Evolutionary conservation across 2,888 invertebrate species (phyloP).

Genomic region (Rugalucina vietnamica): DNA sequence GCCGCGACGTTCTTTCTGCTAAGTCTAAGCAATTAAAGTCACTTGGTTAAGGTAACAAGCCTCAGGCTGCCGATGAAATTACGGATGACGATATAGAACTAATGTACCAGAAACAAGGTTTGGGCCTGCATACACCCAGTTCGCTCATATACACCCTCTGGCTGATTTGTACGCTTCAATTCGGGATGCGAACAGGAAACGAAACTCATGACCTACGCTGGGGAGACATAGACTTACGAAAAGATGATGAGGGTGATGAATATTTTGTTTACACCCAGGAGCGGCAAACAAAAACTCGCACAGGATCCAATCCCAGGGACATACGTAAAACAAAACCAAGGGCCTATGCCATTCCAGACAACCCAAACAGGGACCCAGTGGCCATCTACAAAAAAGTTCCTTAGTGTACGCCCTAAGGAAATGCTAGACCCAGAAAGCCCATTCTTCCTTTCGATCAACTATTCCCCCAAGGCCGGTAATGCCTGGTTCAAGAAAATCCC

Average conservation of each 20-base stretch:
- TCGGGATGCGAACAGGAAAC: constrained; percentile 41
- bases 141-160: constrained; percentile 38
- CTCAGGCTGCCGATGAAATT: constrained; percentile 30
- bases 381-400: constrained; percentile 6
- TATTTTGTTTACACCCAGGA: constrained; percentile 28
- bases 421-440: no score
- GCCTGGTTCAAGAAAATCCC: no score
- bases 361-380: constrained; percentile 23
- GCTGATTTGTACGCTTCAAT: constrained; percentile 38
- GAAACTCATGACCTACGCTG: constrained; percentile 36
- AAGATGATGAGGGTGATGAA: constrained; percentile 46
- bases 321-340: constrained; percentile 24
- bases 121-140: constrained; percentile 13
- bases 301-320: constrained; percentile 36
- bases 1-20: constrained; percentile 49
- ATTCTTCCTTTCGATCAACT: no score
- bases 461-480: no score
- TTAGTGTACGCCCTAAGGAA: no score
- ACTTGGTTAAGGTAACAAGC: constrained; percentile 67
- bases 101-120: background rate
- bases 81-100: background rate
- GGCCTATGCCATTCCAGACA: constrained; percentile 7
- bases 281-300: constrained; percentile 44
- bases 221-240: constrained; percentile 28
- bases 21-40: constrained; percentile 67